phyloP scores from a whole-genome alignment of 2,113 vertebrate genomes.

The Cyanoramphus novaezelandiae region DNA sequence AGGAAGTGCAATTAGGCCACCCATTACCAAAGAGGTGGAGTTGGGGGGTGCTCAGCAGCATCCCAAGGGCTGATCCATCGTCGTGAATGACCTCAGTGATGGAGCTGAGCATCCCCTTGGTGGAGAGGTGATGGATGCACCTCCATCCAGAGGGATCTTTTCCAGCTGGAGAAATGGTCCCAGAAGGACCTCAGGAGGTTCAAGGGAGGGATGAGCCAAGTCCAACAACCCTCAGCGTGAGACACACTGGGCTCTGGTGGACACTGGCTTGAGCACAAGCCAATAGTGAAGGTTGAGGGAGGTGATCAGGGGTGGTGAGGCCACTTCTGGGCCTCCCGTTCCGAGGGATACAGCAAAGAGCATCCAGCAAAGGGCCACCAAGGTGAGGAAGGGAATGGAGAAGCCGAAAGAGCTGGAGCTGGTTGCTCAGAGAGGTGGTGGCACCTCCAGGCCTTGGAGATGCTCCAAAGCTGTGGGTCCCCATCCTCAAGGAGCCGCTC shows the following conservation, averaged over 20 bases:
- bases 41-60: not conserved
- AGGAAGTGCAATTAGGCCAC: rapidly evolving
- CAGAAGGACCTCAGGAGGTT: not conserved
- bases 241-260: rapidly evolving
- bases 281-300: not conserved
- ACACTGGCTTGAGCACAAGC: too few relatives aligned
- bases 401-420: not conserved
- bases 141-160: not conserved
- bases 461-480: not conserved
- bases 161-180: not conserved
- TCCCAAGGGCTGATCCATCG: too few relatives aligned
- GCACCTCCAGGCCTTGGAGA: not conserved
- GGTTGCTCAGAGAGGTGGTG: not conserved
- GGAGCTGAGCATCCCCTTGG: not conserved
- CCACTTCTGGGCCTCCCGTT: not conserved
- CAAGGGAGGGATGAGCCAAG: too few relatives aligned
- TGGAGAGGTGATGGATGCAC: not conserved
- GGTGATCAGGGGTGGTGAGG: not conserved
- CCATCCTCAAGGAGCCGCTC: not conserved
- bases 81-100: not conserved
- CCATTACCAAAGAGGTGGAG: rapidly evolving
- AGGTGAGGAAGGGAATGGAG: not conserved
- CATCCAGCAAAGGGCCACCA: not conserved
- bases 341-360: not conserved
- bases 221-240: rapidly evolving